Evolutionary conservation across 2,113 vertebrate genomes (phyloP).

Genomic region (Petroica traversi): DNA sequence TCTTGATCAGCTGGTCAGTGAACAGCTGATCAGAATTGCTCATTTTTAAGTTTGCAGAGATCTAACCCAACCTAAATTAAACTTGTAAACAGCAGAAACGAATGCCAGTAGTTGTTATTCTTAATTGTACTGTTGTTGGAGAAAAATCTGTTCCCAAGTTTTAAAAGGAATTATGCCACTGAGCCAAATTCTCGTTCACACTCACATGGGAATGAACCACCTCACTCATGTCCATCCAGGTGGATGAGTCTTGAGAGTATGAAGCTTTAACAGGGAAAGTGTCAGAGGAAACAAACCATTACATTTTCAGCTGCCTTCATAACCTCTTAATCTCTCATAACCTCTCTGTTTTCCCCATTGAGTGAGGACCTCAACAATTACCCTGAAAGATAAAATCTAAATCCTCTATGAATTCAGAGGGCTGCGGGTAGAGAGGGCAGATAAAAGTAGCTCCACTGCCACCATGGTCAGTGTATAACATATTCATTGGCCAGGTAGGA

Average conservation of each 20-base stretch:
- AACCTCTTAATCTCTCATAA: not conserved
- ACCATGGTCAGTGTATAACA: not conserved
- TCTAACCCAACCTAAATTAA: conserved; percentile 61
- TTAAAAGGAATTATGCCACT: not conserved
- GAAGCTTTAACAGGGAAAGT: not conserved
- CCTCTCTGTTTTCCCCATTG: not conserved
- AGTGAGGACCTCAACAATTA: not conserved
- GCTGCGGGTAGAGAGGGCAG: not conserved
- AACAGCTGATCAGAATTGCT: conserved; percentile 64
- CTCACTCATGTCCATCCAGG: not conserved
- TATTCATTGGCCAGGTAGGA: not conserved
- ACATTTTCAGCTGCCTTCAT: not conserved
- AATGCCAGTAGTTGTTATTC: conserved; percentile 56
- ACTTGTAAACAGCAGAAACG: conserved; percentile 68
- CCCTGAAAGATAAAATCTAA: not conserved
- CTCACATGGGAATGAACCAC: not conserved
- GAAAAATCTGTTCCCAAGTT: not conserved
- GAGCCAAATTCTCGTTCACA: not conserved
- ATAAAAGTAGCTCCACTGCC: not conserved
- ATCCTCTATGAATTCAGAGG: not conserved
- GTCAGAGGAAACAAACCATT: not conserved
- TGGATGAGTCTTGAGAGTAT: not conserved
- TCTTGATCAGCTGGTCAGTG: conserved; percentile 71
- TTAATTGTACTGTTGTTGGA: conserved; percentile 38
- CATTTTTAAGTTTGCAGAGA: conserved; percentile 63